Conservation (phyloP, 2,113 vertebrate genomes). For the Perca flavescens region DNA sequence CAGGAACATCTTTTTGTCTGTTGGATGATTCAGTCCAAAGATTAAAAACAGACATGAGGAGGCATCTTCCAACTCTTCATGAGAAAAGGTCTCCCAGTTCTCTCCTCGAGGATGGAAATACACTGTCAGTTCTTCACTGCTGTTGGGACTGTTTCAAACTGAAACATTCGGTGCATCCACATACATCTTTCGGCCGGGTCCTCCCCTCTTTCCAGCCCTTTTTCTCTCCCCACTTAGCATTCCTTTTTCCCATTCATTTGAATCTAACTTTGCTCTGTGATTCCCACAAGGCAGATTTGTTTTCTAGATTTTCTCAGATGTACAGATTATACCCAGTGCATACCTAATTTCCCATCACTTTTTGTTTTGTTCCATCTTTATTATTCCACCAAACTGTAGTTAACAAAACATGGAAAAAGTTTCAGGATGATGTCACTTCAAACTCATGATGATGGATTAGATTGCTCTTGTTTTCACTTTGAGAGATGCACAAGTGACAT, state of each 20-base stretch:
- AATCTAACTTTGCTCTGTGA: constrained; percentile 4
- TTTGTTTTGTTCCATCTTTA: neutral
- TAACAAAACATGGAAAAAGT: constrained; percentile 12
- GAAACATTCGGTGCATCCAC: constrained; percentile 33
- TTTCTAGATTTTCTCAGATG: constrained; percentile 17
- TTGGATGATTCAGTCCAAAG: constrained; percentile 31
- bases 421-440: constrained; percentile 16
- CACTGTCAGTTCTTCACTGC: constrained; percentile 24
- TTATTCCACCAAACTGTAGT: neutral
- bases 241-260: constrained; percentile 28
- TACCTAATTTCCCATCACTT: neutral
- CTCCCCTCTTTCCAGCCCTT: constrained; percentile 65
- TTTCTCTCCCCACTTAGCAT: constrained; percentile 57
- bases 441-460: neutral
- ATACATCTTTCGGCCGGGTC: constrained; percentile 41
- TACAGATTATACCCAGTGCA: neutral
- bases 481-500: neutral
- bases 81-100: constrained; percentile 32
- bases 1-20: constrained; percentile 36
- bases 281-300: constrained; percentile 56
- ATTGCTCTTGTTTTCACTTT: neutral
- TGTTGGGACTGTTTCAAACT: constrained; percentile 33
- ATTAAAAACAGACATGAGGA: constrained; percentile 38
- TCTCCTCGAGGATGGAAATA: constrained; percentile 31
- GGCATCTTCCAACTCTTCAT: constrained; percentile 32